Conservation (phyloP, 2,888 invertebrate species). For the Heliconius hortense region DNA sequence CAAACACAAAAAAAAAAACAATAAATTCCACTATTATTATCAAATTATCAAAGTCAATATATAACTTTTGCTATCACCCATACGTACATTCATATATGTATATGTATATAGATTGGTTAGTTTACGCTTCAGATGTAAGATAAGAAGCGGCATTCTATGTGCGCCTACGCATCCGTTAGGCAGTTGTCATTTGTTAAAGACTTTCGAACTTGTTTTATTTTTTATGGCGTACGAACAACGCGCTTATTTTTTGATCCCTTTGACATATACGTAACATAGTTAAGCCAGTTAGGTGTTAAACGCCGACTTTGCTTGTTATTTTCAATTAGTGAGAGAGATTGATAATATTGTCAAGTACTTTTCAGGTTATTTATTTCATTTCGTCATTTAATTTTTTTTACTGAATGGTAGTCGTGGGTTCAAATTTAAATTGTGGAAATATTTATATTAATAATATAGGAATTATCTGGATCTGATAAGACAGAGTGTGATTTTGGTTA, state of each 20-base stretch:
- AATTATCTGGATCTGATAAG: neutral
- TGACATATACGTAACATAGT: conserved; percentile 33
- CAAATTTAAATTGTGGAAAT: neutral
- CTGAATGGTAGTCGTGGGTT: neutral
- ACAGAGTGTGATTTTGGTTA: no score
- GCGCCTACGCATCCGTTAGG: conserved; percentile 65
- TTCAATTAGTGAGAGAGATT: neutral
- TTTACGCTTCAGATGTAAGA: conserved; percentile 50
- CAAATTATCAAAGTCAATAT: conserved; percentile 31
- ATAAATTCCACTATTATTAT: conserved; percentile 5
- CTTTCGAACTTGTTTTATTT: conserved; percentile 52
- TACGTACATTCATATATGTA: conserved; percentile 3
- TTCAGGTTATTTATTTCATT: no score
- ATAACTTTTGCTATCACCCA: conserved; percentile 41
- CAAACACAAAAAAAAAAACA: neutral
- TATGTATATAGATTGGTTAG: conserved; percentile 39
- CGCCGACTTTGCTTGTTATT: conserved; percentile 6
- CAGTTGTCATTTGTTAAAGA: conserved; percentile 62
- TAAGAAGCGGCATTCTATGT: conserved; percentile 57
- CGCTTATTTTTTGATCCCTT: conserved; percentile 39
- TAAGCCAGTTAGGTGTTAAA: neutral
- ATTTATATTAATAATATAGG: neutral
- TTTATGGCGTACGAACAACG: conserved; percentile 42
- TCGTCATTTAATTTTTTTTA: no score
- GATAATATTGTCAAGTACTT: no score